phyloP scores from a whole-genome alignment of 2,797 vertebrate genomes.

The Calcarius lapponicus region DNA sequence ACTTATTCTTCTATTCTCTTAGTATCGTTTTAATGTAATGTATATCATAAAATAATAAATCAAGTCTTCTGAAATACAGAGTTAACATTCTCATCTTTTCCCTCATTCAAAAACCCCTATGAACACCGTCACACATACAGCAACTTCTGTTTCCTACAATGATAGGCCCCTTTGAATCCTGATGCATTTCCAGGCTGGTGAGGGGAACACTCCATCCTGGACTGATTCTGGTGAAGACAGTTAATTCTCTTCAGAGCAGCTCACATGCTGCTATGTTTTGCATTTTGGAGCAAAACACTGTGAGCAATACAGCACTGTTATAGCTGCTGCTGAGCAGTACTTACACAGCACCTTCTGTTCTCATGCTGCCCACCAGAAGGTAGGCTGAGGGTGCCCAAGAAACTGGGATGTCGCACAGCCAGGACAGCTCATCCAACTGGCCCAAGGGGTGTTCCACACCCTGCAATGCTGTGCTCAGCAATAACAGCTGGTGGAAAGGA shows the following conservation, averaged over 20 bases:
- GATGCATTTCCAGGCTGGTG: background rate
- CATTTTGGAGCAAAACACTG: background rate
- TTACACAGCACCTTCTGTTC: background rate
- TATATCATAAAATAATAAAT: too few species aligned
- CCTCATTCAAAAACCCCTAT: too few species aligned
- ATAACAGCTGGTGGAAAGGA: background rate
- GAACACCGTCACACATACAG: background rate
- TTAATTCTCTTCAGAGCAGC: background rate
- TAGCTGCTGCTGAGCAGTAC: background rate
- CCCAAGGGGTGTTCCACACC: background rate
- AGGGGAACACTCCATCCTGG: background rate
- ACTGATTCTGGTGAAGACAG: background rate
- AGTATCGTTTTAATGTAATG: too few species aligned
- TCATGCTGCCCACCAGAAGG: background rate
- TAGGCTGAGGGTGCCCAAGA: background rate
- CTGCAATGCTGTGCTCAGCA: background rate
- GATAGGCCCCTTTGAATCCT: background rate
- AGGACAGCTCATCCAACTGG: background rate
- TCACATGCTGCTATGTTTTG: background rate
- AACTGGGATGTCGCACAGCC: background rate
- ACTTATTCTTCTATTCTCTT: too few species aligned
- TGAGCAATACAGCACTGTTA: background rate
- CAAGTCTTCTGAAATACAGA: too few species aligned
- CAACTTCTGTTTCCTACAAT: background rate
- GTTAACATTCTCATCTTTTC: too few species aligned